Conservation (phyloP, 2,888 invertebrate genomes). For the Nectonema munidae region DNA sequence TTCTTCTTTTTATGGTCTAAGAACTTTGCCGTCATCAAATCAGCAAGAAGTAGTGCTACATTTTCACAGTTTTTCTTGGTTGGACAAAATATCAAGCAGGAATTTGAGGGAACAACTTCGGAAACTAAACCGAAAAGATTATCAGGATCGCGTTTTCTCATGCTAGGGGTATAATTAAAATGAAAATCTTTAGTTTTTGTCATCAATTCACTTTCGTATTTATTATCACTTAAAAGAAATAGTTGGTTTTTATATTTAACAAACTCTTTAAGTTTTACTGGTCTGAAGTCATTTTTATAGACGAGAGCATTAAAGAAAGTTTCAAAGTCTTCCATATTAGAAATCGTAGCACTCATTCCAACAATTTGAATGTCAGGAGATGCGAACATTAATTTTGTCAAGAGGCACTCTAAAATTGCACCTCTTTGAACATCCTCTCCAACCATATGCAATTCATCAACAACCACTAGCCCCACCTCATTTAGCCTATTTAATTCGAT, state of each 20-base stretch:
- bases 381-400: slow-evolving; percentile 42
- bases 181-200: not conserved
- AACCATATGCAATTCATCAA: slow-evolving; percentile 35
- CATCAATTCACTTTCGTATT: too few species aligned
- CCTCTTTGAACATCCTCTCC: slow-evolving; percentile 42
- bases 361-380: slow-evolving; percentile 49
- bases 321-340: slow-evolving; percentile 39
- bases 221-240: not conserved
- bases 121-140: slow-evolving; percentile 40
- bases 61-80: slow-evolving; percentile 66
- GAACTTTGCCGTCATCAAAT: not conserved
- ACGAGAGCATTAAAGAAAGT: slow-evolving; percentile 43
- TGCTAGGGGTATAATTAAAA: slow-evolving; percentile 19
- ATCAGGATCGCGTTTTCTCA: slow-evolving; percentile 35
- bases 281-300: slow-evolving; percentile 51
- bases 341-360: slow-evolving; percentile 87
- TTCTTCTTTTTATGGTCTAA: not conserved
- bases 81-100: slow-evolving; percentile 65
- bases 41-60: slow-evolving; percentile 39
- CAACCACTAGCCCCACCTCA: slow-evolving; percentile 39
- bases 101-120: slow-evolving; percentile 42
- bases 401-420: slow-evolving; percentile 42
- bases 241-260: slow-evolving; percentile 28
- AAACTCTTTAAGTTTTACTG: slow-evolving; percentile 25
- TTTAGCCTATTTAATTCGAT: slow-evolving; percentile 21